Evolutionary conservation across 30 jellyfish, hydroid and myxozoan species (phyloP).

Genomic region (Aurelia aurita complex sp. Pacific): DNA sequence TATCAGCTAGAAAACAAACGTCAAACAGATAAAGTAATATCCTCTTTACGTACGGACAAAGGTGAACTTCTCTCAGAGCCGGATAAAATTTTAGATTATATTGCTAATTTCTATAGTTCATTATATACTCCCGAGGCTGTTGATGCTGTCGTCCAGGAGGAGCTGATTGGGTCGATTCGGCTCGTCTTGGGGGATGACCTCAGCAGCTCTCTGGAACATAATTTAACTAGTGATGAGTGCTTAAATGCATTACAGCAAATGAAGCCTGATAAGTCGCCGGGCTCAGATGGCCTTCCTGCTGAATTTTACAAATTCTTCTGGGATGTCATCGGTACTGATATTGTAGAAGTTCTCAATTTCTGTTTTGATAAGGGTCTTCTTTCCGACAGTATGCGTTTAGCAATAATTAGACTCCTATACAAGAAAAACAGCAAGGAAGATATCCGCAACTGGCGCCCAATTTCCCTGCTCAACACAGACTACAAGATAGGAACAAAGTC

Average conservation of each 20-base stretch:
- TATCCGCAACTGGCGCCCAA: too few species aligned
- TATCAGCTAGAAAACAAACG: not conserved
- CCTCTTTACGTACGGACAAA: not conserved
- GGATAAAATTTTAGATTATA: not conserved
- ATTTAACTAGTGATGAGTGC: too few species aligned
- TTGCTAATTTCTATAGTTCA: not conserved
- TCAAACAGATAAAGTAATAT: not conserved
- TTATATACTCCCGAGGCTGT: slow-evolving; percentile 13
- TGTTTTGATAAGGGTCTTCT: not conserved
- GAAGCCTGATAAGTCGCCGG: too few species aligned
- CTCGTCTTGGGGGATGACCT: too few species aligned
- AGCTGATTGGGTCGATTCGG: too few species aligned
- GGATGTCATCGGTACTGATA: not conserved
- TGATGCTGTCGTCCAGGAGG: not conserved
- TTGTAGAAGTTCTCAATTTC: slow-evolving; percentile 5
- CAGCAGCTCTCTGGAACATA: too few species aligned
- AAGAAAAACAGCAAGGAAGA: too few species aligned
- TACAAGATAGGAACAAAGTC: not conserved
- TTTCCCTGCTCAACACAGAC: too few species aligned
- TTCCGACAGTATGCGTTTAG: too few species aligned
- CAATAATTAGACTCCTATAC: too few species aligned
- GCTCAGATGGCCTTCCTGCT: not conserved
- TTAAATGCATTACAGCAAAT: too few species aligned
- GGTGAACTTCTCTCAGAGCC: not conserved
- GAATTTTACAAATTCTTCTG: not conserved